Conservation (phyloP, 2,113 vertebrate species). For the Eira barbara region DNA sequence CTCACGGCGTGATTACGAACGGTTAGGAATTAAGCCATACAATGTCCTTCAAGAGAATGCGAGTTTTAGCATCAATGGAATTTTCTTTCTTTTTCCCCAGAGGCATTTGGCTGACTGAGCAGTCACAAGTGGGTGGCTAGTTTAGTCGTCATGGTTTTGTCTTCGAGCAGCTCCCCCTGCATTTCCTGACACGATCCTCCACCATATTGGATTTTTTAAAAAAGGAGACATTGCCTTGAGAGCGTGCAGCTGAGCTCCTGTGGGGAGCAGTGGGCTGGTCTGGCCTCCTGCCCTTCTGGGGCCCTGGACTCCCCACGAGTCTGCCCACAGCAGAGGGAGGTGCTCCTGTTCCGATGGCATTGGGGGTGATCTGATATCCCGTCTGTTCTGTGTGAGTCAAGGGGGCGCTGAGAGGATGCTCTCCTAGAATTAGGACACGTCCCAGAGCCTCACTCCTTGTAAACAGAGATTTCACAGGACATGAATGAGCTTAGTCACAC, state of each 20-base stretch:
- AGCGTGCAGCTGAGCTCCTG: fast-evolving
- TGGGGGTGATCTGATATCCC: fast-evolving
- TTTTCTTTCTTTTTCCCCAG: neutral
- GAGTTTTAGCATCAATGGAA: neutral
- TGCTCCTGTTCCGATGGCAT: neutral
- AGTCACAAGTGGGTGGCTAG: neutral
- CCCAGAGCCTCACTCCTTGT: neutral
- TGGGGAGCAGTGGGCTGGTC: neutral
- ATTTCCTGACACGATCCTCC: neutral
- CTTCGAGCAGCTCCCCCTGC: neutral
- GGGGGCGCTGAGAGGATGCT: neutral
- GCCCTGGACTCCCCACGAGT: no score
- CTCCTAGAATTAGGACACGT: neutral
- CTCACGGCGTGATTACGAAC: neutral
- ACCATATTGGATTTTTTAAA: neutral
- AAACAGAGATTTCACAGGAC: neutral
- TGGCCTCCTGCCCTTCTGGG: neutral
- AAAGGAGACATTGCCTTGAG: neutral
- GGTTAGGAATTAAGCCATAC: neutral
- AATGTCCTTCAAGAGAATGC: neutral
- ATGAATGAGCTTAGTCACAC: neutral
- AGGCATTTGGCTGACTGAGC: neutral
- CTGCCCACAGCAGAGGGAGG: neutral
- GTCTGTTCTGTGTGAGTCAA: neutral
- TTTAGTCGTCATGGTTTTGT: neutral